phyloP scores from a whole-genome alignment of 2,113 vertebrate species.

The Orientallactaga bullata region DNA sequence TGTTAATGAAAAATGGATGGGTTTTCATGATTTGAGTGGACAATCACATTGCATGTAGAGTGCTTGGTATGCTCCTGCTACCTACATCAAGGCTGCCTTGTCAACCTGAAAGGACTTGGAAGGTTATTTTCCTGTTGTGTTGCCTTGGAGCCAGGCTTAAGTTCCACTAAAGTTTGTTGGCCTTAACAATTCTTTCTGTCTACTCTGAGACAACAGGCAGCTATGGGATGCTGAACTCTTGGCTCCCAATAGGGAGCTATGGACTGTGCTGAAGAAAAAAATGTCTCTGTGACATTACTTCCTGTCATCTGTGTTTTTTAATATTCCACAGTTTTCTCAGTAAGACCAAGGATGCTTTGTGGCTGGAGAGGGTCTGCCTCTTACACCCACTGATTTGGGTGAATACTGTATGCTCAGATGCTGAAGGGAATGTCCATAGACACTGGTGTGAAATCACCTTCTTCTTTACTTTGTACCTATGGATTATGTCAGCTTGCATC shows the following conservation, averaged over 20 bases:
- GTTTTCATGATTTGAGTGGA: background rate
- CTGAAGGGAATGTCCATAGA: background rate
- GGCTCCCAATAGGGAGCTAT: background rate
- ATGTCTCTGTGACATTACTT: background rate
- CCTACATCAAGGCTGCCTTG: background rate
- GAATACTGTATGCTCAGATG: too few species aligned
- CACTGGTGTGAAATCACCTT: background rate
- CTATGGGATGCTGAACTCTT: background rate
- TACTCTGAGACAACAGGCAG: background rate
- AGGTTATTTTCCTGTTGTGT: background rate
- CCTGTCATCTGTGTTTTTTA: background rate
- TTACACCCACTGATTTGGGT: background rate
- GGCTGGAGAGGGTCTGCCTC: background rate
- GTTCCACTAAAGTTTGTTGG: background rate
- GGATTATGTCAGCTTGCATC: background rate
- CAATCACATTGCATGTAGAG: background rate
- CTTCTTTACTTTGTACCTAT: background rate
- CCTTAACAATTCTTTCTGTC: background rate
- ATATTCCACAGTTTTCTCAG: background rate
- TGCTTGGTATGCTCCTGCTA: background rate
- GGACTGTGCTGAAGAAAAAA: background rate
- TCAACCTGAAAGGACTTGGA: background rate
- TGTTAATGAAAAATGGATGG: background rate
- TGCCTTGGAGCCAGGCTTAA: background rate
- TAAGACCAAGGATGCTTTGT: background rate